phyloP scores from a whole-genome alignment of 2,797 vertebrate genomes.

The Micromesistius poutassou region DNA sequence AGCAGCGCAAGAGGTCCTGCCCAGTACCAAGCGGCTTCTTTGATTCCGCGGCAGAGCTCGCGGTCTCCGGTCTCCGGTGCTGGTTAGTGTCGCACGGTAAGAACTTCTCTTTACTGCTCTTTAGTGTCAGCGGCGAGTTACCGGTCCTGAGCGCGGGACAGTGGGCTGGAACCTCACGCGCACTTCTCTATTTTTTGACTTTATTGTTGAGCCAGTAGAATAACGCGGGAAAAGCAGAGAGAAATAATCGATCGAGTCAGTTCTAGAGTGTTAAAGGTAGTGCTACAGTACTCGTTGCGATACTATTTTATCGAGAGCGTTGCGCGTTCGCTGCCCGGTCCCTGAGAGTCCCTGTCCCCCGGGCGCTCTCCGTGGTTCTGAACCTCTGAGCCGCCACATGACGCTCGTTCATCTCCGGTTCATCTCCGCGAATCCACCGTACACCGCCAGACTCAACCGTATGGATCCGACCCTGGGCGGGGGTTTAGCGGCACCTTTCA shows the following conservation, averaged over 20 bases:
- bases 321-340: neutral
- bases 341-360: no score
- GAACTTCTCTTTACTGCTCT: neutral
- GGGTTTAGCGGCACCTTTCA: no score
- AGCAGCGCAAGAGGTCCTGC: slow-evolving; percentile 57
- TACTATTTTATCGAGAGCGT: slow-evolving; percentile 2
- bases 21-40: slow-evolving; percentile 53
- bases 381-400: slow-evolving; percentile 15
- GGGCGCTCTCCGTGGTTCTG: slow-evolving; percentile 67
- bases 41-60: slow-evolving; percentile 62
- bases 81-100: neutral
- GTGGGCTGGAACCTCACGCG: no score
- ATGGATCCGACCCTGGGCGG: neutral
- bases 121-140: neutral
- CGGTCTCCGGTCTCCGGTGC: slow-evolving; percentile 7
- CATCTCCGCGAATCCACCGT: neutral
- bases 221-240: neutral
- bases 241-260: neutral
- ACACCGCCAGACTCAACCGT: neutral
- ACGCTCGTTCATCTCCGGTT: neutral
- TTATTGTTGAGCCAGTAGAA: neutral
- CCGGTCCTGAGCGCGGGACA: neutral
- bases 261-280: neutral
- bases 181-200: neutral
- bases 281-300: neutral